Evolutionary conservation across 2,797 vertebrate genomes (phyloP).

Genomic region (Nothura maculosa): DNA sequence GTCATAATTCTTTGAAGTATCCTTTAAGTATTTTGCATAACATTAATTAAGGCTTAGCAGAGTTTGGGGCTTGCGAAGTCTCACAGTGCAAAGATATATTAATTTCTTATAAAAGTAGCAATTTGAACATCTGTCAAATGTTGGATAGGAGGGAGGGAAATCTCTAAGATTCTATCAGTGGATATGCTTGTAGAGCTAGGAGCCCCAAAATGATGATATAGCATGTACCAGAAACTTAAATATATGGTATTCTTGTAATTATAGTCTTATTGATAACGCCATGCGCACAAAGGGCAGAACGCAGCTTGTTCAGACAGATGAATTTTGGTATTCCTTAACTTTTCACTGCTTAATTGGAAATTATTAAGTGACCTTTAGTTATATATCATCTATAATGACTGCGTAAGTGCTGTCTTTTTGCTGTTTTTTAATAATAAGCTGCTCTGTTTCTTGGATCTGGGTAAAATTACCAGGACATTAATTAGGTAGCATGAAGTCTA

Average conservation of each 20-base stretch:
- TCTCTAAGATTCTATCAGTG: not conserved
- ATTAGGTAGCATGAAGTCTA: not conserved
- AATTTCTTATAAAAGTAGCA: not conserved
- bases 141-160: not conserved
- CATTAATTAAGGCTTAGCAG: constrained; percentile 6
- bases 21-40: not conserved
- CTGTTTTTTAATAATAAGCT: not conserved
- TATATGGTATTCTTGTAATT: not conserved
- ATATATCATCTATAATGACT: not conserved
- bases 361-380: not conserved
- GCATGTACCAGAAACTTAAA: not conserved
- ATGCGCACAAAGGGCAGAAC: not conserved
- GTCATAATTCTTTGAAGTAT: not conserved
- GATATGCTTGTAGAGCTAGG: not conserved
- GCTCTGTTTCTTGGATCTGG: not conserved
- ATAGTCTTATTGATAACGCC: not conserved
- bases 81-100: not conserved
- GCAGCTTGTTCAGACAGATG: not conserved
- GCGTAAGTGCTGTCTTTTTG: not conserved
- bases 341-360: not conserved
- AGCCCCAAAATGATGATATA: not conserved
- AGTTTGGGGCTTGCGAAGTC: not conserved
- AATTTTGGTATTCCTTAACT: not conserved
- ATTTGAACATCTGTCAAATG: not conserved
- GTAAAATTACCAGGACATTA: accelerated